These are phyloP conservation scores for Troides helena DNA, from an alignment of 2,888 invertebrate species.

Conservation along the genomic window DNA sequence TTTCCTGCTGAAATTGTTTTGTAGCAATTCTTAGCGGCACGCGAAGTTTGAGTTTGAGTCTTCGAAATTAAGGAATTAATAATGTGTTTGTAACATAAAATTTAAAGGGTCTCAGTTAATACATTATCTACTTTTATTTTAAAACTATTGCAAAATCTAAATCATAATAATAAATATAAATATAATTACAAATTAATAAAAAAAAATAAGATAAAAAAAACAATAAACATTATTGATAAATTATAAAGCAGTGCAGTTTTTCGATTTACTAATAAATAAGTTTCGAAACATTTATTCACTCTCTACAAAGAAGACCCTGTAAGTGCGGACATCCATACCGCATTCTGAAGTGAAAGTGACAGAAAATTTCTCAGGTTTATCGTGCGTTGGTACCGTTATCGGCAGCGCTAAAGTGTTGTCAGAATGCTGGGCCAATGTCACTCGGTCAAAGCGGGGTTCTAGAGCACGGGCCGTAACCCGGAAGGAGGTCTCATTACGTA, in stretches of 20 bases:
- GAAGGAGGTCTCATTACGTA: constrained; percentile 52
- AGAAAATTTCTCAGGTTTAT: constrained; percentile 58
- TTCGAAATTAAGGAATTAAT: background rate
- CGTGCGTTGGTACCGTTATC: constrained; percentile 51
- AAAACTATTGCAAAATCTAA: too few species aligned
- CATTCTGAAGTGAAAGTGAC: constrained; percentile 67
- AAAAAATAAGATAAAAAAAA: background rate
- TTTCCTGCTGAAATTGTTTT: background rate
- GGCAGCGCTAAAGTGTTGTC: constrained; percentile 51
- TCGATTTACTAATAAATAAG: background rate
- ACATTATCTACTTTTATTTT: background rate
- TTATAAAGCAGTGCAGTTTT: background rate
- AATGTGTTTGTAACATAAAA: background rate
- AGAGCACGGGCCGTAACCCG: constrained; percentile 55
- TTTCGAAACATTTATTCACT: constrained; percentile 12
- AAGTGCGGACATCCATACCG: constrained; percentile 70
- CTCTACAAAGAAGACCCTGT: constrained; percentile 59
- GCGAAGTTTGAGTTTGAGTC: background rate
- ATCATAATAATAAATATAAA: background rate
- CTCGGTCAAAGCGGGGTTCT: constrained; percentile 50
- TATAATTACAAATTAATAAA: background rate
- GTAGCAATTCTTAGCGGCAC: constrained; percentile 5
- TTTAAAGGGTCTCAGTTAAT: background rate
- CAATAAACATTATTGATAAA: background rate
- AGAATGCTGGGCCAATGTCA: constrained; percentile 55